Base-by-base conservation (phyloP, 2,113 vertebrate species). In the Morone saxatilis region DNA sequence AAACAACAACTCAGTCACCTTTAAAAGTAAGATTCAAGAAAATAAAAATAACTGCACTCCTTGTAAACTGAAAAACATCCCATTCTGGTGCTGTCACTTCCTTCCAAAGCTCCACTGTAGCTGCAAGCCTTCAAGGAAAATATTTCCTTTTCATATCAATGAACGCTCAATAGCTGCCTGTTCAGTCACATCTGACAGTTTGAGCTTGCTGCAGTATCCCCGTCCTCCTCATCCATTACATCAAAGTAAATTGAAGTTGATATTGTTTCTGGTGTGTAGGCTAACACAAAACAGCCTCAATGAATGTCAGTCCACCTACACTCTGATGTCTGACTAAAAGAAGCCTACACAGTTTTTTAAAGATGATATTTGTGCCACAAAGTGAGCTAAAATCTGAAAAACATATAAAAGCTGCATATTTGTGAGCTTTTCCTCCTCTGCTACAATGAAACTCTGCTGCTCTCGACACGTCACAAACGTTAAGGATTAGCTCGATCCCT, bases 401-500 rank as follows among this genome's bases (percentile, higher is more conserved):
- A 47, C 41, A 7, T 6, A 7, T 2, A 45, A 25, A 20, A 59
- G n/a, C 48, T 66, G n/a, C 60, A 20, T 8, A 25, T 22, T 4
- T 9, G 6, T 14, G 50, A 22, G 56, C 56, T 60, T 51, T 9
- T 43, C 50, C 6, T 8, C 4, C 5, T 13, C n/a, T 14, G 41
- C 71, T 20, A 17, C 13, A 36, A 62, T 19, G 31, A 25, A 13
- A 5, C 13, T 25, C 20, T 0, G 22, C 40, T 41, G 1, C 48
- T 50, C 67, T 16, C 40, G 31, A 25, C 74, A 68, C 20, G 4
- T 67, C 36, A 41, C 48, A 48, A 43, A 36, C 10, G 1, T 3
- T 0, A 16, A n/a, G 78, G 68, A 77, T 83, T 61, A 87, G 47
- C 71, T 59, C 3, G 31, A 48, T 8, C n/a, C 19, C 38, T 7